These are phyloP conservation scores for Erebia palarica DNA, from an alignment of 2,888 invertebrate species.

Conservation along the genomic window DNA sequence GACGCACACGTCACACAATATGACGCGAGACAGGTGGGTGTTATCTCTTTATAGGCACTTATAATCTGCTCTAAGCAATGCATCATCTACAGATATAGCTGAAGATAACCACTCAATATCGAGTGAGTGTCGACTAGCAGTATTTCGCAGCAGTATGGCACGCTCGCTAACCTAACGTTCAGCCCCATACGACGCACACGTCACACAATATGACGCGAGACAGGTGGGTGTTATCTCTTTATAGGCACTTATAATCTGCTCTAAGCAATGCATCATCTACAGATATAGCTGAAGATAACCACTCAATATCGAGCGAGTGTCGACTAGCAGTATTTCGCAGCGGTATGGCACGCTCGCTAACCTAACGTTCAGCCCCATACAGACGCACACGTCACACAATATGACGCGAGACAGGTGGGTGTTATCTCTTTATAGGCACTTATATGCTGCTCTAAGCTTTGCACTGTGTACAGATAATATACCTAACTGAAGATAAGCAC, in stretches of 20 bases:
- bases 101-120: slow-evolving; percentile 77
- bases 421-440: no score
- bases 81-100: no score
- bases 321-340: slow-evolving; percentile 55
- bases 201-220: slow-evolving; percentile 64
- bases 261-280: no score
- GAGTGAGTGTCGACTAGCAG: slow-evolving; percentile 67
- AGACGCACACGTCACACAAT: slow-evolving; percentile 58
- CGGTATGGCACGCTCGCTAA: slow-evolving; percentile 65
- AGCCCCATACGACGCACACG: slow-evolving; percentile 66
- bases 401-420: slow-evolving; percentile 67
- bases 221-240: slow-evolving; percentile 52
- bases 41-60: no score
- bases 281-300: slow-evolving; percentile 56
- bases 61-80: no score
- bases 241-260: no score
- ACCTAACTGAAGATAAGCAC: no score
- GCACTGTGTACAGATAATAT: no score
- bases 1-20: slow-evolving; percentile 58
- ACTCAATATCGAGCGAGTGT: slow-evolving; percentile 75
- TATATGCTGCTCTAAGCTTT: no score
- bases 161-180: slow-evolving; percentile 67
- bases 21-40: slow-evolving; percentile 66
- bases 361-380: slow-evolving; percentile 71
- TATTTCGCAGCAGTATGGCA: slow-evolving; percentile 59